These are phyloP conservation scores for Pachymerium ferrugineum DNA, from an alignment of 2,888 invertebrate genomes.

Conservation along the genomic window DNA sequence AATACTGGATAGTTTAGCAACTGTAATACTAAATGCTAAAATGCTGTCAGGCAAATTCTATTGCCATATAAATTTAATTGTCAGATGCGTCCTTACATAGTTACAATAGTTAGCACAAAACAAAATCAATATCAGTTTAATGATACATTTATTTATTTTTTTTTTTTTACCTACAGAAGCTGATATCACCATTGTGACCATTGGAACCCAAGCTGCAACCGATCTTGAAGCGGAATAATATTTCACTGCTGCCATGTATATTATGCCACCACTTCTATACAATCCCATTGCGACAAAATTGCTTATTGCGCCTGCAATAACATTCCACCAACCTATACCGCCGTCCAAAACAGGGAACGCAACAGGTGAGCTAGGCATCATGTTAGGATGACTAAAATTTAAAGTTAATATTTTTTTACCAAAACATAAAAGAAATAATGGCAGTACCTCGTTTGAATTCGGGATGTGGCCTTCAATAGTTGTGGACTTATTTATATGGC, in stretches of 20 bases:
- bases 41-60: too few relatives aligned
- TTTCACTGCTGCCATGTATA: constrained; percentile 1
- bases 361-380: not conserved
- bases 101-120: too few relatives aligned
- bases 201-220: constrained; percentile 11
- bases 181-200: not conserved
- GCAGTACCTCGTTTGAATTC: too few relatives aligned
- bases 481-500: too few relatives aligned
- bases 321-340: not conserved
- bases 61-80: too few relatives aligned
- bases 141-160: too few relatives aligned
- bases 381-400: not conserved
- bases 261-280: not conserved
- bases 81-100: too few relatives aligned
- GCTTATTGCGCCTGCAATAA: not conserved
- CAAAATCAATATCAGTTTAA: too few relatives aligned
- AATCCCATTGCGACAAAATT: constrained; percentile 17
- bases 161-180: not conserved
- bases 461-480: too few relatives aligned
- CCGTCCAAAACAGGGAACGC: not conserved
- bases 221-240: not conserved
- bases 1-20: not conserved
- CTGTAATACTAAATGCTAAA: too few relatives aligned
- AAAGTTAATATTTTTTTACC: too few relatives aligned
- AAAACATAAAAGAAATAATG: too few relatives aligned